Evolutionary conservation across 2,113 vertebrate genomes (phyloP).

Genomic region (Antigone vipio): DNA sequence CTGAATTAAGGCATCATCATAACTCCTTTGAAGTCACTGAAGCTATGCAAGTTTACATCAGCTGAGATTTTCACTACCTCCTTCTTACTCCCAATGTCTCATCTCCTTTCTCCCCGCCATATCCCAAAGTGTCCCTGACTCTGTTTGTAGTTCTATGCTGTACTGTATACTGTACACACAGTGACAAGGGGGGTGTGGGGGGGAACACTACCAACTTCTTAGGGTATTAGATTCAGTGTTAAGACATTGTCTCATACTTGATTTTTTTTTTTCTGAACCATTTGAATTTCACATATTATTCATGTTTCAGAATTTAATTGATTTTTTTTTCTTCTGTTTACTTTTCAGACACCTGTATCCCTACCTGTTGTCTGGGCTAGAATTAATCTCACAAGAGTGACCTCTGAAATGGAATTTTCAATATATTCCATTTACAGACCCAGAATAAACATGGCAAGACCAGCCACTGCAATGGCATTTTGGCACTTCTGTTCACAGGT

Average conservation of each 20-base stretch:
- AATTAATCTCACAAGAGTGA: background rate
- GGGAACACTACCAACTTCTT: background rate
- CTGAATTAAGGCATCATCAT: background rate
- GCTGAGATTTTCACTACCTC: background rate
- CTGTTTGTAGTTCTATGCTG: background rate
- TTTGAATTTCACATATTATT: background rate
- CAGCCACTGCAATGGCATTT: background rate
- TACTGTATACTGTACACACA: background rate
- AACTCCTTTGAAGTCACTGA: background rate
- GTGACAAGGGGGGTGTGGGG: fast-evolving
- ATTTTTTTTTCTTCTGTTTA: background rate
- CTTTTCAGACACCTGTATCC: background rate
- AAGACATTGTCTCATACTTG: background rate
- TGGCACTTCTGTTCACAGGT: background rate
- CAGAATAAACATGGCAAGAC: background rate
- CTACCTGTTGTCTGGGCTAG: background rate
- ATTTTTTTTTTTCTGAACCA: background rate
- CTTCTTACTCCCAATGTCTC: background rate
- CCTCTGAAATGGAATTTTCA: background rate
- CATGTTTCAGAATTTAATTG: background rate
- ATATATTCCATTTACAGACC: background rate
- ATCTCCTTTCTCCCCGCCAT: background rate
- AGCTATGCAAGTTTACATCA: background rate
- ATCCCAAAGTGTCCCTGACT: background rate
- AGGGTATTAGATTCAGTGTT: background rate